Conservation (phyloP, 2,113 vertebrate species). For the Suncus etruscus region DNA sequence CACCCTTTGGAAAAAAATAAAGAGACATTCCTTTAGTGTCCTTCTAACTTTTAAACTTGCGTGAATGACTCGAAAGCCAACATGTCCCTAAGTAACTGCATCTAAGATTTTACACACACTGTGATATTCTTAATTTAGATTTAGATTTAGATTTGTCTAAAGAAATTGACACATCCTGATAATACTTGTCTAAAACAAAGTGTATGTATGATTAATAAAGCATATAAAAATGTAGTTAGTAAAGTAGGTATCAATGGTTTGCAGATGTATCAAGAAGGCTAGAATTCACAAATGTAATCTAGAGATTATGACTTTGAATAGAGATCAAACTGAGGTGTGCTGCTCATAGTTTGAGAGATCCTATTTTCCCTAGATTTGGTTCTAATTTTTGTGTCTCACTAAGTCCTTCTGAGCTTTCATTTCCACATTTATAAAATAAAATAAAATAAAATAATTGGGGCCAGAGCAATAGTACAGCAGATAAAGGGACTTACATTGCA, state of each 20-base stretch:
- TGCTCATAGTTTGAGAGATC: neutral
- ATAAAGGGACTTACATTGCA: no score
- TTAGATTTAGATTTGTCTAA: conserved; percentile 27
- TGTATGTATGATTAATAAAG: neutral
- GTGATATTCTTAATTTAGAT: neutral
- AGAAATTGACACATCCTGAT: conserved; percentile 13
- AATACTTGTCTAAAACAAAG: neutral
- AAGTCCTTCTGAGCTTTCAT: neutral
- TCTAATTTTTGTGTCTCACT: neutral
- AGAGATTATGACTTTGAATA: no score
- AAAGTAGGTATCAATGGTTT: neutral
- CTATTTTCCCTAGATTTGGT: neutral
- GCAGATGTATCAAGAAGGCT: neutral
- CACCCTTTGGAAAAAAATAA: neutral
- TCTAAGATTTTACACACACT: neutral
- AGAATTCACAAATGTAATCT: neutral
- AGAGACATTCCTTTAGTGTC: neutral
- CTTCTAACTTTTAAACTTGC: conserved; percentile 32
- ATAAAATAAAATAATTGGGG: neutral
- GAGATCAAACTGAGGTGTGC: neutral
- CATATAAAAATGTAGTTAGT: neutral
- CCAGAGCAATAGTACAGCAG: no score
- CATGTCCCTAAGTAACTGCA: neutral
- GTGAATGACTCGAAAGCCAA: neutral
- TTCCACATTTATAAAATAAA: conserved; percentile 26